Percentiles rank a stretch among this genome's conserved stretches.
phyloP scores from a whole-genome alignment of 1,140 invertebrate genomes.

The Panulirus ornatus region DNA sequence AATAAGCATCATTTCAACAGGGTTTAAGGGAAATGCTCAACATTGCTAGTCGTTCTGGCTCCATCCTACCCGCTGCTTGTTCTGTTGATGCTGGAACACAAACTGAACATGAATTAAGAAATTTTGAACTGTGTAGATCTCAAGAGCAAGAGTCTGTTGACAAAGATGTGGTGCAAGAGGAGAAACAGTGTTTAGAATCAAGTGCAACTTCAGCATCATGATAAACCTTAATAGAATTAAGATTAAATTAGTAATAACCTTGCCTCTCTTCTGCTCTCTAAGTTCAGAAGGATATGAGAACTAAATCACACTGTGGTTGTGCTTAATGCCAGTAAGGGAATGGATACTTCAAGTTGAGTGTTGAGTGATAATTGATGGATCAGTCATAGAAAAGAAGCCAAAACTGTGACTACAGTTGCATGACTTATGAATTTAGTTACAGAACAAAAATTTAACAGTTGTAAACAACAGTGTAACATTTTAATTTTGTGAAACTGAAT shows the following conservation, averaged over 20 bases:
- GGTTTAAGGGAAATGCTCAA: slow-evolving; percentile 73
- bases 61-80: slow-evolving; percentile 26
- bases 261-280: slow-evolving; percentile 36
- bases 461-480: neutral
- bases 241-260: neutral
- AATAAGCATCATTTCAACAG: slow-evolving; percentile 37
- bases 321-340: neutral
- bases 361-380: neutral
- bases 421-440: neutral
- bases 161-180: neutral
- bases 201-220: slow-evolving; percentile 31
- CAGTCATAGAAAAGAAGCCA: neutral
- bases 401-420: neutral
- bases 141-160: neutral
- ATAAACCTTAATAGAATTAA: slow-evolving; percentile 19
- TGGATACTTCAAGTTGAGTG: neutral
- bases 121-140: neutral
- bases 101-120: slow-evolving; percentile 44
- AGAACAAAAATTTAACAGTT: neutral
- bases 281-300: slow-evolving; percentile 22
- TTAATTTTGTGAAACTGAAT: neutral
- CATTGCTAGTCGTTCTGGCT: slow-evolving; percentile 72
- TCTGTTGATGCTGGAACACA: slow-evolving; percentile 66
- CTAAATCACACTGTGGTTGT: neutral
- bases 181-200: slow-evolving; percentile 10